Conservation (phyloP, 2,797 vertebrate species). For the Pipistrellus nathusii region DNA sequence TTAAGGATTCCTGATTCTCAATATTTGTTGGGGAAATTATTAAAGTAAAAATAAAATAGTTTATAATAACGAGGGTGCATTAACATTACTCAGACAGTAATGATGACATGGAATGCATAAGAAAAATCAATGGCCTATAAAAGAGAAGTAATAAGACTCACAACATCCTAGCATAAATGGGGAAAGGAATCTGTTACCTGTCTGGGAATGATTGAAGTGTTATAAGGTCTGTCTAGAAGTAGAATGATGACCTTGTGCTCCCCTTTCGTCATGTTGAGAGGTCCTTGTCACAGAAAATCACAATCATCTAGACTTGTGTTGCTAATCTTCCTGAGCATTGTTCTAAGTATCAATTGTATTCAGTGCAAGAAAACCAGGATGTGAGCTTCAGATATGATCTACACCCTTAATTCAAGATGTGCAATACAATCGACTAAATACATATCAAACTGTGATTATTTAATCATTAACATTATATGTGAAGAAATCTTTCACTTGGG, state of each 20-base stretch:
- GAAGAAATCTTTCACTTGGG: not conserved
- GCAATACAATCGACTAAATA: not conserved
- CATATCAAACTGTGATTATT: not conserved
- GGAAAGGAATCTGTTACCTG: constrained; percentile 45
- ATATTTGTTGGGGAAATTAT: constrained; percentile 20
- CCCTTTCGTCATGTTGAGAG: constrained; percentile 17
- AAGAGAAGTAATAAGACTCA: constrained; percentile 54
- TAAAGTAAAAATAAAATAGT: constrained; percentile 52
- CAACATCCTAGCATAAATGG: constrained; percentile 39
- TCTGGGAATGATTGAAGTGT: constrained; percentile 65
- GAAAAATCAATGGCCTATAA: constrained; percentile 61
- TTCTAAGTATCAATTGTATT: not conserved
- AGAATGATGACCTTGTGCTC: constrained; percentile 51
- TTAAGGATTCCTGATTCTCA: constrained; percentile 1
- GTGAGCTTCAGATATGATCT: not conserved
- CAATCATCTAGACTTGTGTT: not conserved
- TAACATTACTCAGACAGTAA: constrained; percentile 59
- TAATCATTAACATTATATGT: not conserved
- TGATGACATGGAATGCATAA: constrained; percentile 29
- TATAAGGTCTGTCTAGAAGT: constrained; percentile 58
- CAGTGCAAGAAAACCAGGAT: not conserved
- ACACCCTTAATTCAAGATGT: not conserved
- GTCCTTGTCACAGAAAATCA: constrained; percentile 49
- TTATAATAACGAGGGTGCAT: constrained; percentile 50
- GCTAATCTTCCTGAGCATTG: not conserved